Percentiles rank a stretch among this genome's conserved stretches.
These are phyloP conservation scores for Paracanthobrama guichenoti DNA, from an alignment of 2,113 vertebrate species.

Conservation along the genomic window DNA sequence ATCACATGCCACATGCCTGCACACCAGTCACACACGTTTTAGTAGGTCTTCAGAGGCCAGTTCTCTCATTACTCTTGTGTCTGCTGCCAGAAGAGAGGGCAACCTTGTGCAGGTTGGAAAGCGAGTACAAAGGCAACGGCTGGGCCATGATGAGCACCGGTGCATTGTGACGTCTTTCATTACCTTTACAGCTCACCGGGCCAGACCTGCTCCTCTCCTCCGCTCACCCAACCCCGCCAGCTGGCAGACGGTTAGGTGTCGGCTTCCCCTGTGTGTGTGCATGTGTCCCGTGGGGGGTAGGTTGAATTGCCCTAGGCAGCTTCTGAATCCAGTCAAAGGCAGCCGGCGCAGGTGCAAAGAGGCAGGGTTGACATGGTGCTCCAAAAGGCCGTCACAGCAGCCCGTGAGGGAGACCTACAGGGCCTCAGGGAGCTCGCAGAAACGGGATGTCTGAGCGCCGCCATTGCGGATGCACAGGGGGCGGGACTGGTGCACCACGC, in stretches of 20 bases:
- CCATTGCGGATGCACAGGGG: slow-evolving; percentile 74
- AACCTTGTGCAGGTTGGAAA: slow-evolving; percentile 59
- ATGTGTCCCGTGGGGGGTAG: slow-evolving; percentile 46
- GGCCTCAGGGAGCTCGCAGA: slow-evolving; percentile 70
- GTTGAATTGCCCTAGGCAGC: slow-evolving; percentile 39
- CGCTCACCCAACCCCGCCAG: slow-evolving; percentile 59
- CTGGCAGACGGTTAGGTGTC: slow-evolving; percentile 71
- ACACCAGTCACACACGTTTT: slow-evolving; percentile 26
- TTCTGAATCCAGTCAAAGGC: slow-evolving; percentile 42
- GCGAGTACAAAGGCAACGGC: slow-evolving; percentile 63
- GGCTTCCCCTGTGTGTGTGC: slow-evolving; percentile 63
- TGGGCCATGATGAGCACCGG: slow-evolving; percentile 47
- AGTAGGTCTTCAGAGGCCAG: slow-evolving; percentile 48
- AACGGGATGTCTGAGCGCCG: slow-evolving; percentile 63
- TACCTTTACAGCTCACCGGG: slow-evolving; percentile 72
- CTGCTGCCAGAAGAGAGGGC: slow-evolving; percentile 60
- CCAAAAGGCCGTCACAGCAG: slow-evolving; percentile 76
- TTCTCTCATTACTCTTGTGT: slow-evolving; percentile 74
- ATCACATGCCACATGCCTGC: slow-evolving; percentile 44
- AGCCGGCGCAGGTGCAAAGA: not conserved
- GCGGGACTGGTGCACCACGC: slow-evolving; percentile 83
- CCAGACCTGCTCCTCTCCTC: slow-evolving; percentile 57
- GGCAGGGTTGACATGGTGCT: slow-evolving; percentile 70
- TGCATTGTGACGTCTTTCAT: slow-evolving; percentile 69
- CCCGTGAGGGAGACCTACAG: slow-evolving; percentile 72